A percentile compares a stretch with the other conserved stretches of the same genome.
phyloP scores from a whole-genome alignment of 2,888 invertebrate species.

The Harpagoxenus sublaevis region DNA sequence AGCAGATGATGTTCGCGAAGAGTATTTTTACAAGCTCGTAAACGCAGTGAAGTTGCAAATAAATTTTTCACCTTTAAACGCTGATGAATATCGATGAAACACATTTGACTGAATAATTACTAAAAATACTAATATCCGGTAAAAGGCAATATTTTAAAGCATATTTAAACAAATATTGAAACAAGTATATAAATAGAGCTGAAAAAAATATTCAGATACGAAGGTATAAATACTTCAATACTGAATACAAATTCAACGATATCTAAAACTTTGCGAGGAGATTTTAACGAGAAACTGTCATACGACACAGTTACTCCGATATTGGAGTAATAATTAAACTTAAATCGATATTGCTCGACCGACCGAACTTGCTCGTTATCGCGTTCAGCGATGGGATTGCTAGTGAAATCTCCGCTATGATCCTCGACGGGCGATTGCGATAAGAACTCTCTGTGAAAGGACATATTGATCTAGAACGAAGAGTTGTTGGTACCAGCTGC shows the following conservation, averaged over 20 bases:
- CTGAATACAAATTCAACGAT: background rate
- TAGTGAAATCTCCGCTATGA: constrained; percentile 40
- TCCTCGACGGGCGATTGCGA: constrained; percentile 18
- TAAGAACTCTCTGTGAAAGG: constrained; percentile 28
- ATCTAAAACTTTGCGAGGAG: constrained; percentile 1
- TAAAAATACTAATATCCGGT: background rate
- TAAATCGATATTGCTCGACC: constrained; percentile 20
- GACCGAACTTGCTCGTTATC: constrained; percentile 40
- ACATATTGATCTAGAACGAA: constrained; percentile 48
- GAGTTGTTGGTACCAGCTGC: background rate
- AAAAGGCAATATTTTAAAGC: background rate
- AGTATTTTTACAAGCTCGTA: background rate
- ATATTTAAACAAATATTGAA: background rate
- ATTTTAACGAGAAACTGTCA: constrained; percentile 34
- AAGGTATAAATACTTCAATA: background rate
- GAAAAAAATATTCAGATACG: background rate
- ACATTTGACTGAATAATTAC: background rate
- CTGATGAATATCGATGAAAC: background rate
- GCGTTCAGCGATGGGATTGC: constrained; percentile 17
- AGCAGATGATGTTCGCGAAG: background rate
- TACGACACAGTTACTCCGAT: constrained; percentile 20
- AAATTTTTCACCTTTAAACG: background rate
- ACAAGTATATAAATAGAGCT: background rate
- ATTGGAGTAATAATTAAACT: constrained; percentile 44
- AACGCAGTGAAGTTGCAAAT: background rate